Base-by-base conservation (phyloP, 2,888 invertebrate species). In the Nomada ruficornis region DNA sequence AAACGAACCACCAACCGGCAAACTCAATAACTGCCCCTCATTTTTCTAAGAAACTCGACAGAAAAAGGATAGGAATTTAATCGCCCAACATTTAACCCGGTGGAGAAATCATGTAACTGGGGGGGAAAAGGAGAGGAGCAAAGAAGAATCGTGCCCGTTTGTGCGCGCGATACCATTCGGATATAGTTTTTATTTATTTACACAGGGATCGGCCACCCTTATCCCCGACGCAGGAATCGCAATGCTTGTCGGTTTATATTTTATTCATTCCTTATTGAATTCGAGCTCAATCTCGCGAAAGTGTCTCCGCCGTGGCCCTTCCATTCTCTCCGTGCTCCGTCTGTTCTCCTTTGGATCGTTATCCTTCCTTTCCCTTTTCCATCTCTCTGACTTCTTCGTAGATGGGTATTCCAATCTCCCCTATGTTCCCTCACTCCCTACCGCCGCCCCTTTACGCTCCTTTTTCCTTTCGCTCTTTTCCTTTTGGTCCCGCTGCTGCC, bases 261-360 rank as follows among this genome's bases (percentile, higher is more conserved):
- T 93, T 93, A 93, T 93, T 93, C 93, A 93, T 93, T 91, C 91
- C 91, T 92, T 92, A 93, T 93, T 93, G 93, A 93, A 93, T 93
- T 93, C 91, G 87, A 90, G 91, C 92, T 93, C 93, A 92, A 93
- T 93, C 93, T 93, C 91, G 89, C 90, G 90, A 93, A 92, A 93
- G 93, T 92, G 92, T 93, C 92, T 92, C 91, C 88, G 84, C 87
- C 85, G 77, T 79, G 83, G 86, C 85, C 86, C 84, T 83, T 79
- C 67, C 83, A 57, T 47, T 65, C 77, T 80, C 80, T 85, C 83
- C 74, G 73, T 71, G 69, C 80, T 76, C 86, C 80, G 83, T 84
- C 77, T 85, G 68, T 83, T 80, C 71, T 78, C 77, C 57, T 80
- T 86, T 70, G 59, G 69, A 70, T 88, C 81, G 83, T 75, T 74